Conservation (phyloP, 2,888 invertebrate species). For the Lepidocyrtinus sp. region DNA sequence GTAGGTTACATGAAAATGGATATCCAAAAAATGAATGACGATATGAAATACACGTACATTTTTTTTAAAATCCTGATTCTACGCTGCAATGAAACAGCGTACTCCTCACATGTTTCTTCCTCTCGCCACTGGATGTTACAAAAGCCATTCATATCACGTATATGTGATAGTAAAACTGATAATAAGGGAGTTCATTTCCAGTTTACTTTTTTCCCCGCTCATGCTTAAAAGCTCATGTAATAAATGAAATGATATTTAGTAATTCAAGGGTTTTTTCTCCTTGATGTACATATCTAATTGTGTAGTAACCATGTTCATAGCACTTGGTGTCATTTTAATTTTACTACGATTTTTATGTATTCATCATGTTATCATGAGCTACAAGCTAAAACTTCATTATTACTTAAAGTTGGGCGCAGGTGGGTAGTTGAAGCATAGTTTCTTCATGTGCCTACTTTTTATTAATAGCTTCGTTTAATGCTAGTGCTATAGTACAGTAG, state of each 20-base stretch:
- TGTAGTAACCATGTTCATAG: constrained; percentile 28
- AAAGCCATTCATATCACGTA: neutral
- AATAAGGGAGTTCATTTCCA: constrained; percentile 16
- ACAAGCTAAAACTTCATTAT: neutral
- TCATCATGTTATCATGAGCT: neutral
- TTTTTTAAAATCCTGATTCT: too few species aligned
- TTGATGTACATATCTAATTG: constrained; percentile 29
- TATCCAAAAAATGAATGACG: neutral
- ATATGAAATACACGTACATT: too few species aligned
- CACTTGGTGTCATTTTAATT: constrained; percentile 37
- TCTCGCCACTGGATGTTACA: too few species aligned
- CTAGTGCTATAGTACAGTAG: neutral
- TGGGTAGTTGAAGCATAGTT: too few species aligned
- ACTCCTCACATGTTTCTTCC: too few species aligned
- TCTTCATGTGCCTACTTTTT: neutral
- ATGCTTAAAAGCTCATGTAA: constrained; percentile 25
- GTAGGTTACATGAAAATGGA: neutral
- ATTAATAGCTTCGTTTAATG: neutral
- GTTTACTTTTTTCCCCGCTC: constrained; percentile 39
- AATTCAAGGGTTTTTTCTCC: neutral
- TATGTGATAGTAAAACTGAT: neutral
- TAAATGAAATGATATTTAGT: constrained; percentile 12
- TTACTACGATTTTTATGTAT: neutral
- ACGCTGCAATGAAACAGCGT: too few species aligned
- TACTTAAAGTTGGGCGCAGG: too few species aligned